Base-by-base conservation (phyloP, 2,888 invertebrate species). In the Villa cingulata region DNA sequence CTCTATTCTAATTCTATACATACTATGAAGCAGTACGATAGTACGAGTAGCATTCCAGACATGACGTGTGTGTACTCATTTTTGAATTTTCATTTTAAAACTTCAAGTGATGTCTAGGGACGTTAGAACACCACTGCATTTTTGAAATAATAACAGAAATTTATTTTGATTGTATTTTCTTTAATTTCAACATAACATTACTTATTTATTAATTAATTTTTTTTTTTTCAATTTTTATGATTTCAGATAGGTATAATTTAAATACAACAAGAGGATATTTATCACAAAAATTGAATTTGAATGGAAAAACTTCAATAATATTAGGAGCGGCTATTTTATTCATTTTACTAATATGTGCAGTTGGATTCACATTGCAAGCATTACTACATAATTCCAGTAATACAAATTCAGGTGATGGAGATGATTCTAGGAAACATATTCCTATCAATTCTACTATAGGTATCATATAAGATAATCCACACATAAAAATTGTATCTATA, bases 371-470 rank as follows among this genome's bases (percentile, higher is more conserved):
- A 20, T 20, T 32, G 43, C 17, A 40, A 23, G 17, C 46, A 41
- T 46, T 46, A 36, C 14, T 27, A 17, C 40, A 32, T 41, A 43
- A 43, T 29, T 4, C 16, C 16, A n/a, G 18, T 46, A 4, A 18
- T 43, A 39, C 34, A 39, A 45, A 45, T 37, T 48, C 58, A 56
- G 63, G 62, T 58, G 64, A 68, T 59, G 66, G 62, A 56, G 70
- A 70, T 56, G 65, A 68, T 57, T 63, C 61, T 55, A 58, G 63
- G 61, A 61, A 59, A 58, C 65, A 68, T 63, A 63, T 64, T 58
- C 70, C 70, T 60, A 68, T 70, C 56, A 61, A 62, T 59, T 68
- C 70, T 59, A 63, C 64, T 54, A 70, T 70, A 68, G 70, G 70
- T 70, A 67, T 55, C 59, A 32, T n/a, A 32, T 43, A 14, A 9